Evolutionary conservation across 2,888 invertebrate genomes (phyloP).

Genomic region (Myopa testacea): DNA sequence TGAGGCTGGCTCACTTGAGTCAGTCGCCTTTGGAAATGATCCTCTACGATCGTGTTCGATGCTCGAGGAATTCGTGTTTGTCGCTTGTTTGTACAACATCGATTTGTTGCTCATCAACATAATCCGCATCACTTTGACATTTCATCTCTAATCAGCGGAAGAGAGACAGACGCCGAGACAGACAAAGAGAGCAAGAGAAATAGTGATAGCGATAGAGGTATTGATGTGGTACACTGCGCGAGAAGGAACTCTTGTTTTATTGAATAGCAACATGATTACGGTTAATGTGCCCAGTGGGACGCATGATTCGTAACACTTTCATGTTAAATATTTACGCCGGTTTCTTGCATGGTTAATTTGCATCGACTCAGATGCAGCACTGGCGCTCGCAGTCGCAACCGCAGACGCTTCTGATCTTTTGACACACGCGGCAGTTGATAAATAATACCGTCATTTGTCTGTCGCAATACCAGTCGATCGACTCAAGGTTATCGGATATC

Average conservation of each 20-base stretch:
- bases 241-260: slow-evolving; percentile 41
- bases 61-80: slow-evolving; percentile 7
- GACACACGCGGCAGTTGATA: slow-evolving; percentile 28
- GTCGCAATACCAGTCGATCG: slow-evolving; percentile 16
- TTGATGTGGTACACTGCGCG: slow-evolving; percentile 11
- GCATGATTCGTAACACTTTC: slow-evolving; percentile 30
- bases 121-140: slow-evolving; percentile 50
- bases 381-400: neutral
- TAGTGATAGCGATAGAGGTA: slow-evolving; percentile 20
- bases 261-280: slow-evolving; percentile 42
- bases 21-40: neutral
- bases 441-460: slow-evolving; percentile 28
- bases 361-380: slow-evolving; percentile 1
- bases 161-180: neutral
- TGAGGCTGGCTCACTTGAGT: neutral
- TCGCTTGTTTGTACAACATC: slow-evolving; percentile 50
- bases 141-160: slow-evolving; percentile 46
- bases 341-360: slow-evolving; percentile 11
- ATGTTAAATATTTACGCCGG: slow-evolving; percentile 21
- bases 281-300: slow-evolving; percentile 33
- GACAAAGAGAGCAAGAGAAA: slow-evolving; percentile 23
- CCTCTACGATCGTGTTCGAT: neutral
- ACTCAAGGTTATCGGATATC: slow-evolving; percentile 22
- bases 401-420: slow-evolving; percentile 13
- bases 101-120: slow-evolving; percentile 56